Conservation (phyloP, 2,113 vertebrate species). For the Raja brachyura region DNA sequence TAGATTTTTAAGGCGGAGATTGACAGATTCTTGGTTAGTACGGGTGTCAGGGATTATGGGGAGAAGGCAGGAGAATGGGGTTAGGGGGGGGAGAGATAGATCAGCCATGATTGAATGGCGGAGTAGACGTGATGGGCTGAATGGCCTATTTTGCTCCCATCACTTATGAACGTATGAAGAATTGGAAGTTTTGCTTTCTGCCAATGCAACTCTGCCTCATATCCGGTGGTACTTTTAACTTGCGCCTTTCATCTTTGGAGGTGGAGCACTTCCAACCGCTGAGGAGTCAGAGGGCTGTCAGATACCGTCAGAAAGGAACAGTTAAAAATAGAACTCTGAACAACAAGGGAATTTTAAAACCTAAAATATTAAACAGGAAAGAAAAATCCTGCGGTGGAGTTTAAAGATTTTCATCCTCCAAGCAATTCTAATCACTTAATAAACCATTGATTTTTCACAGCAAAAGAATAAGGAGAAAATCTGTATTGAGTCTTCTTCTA, state of each 20-base stretch:
- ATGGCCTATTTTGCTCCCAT: no score
- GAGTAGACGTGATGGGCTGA: no score
- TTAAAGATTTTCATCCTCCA: neutral
- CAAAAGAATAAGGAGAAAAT: neutral
- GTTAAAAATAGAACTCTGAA: neutral
- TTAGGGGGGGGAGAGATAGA: no score
- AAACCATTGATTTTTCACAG: neutral
- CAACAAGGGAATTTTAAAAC: neutral
- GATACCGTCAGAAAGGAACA: neutral
- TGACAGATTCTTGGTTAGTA: no score
- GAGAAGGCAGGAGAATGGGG: no score
- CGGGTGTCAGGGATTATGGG: no score
- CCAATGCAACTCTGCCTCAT: neutral
- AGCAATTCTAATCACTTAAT: slow-evolving; percentile 9
- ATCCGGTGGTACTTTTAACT: no score
- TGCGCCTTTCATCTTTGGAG: neutral
- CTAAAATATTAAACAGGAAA: slow-evolving; percentile 23
- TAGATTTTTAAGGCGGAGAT: no score
- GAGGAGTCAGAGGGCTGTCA: neutral
- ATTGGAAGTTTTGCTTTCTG: neutral
- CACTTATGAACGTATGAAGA: no score
- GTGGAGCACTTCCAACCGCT: neutral
- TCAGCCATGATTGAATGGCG: no score
- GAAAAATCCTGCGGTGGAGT: neutral
- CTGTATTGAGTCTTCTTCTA: neutral